Evolutionary conservation across 37 sponge, comb jelly and placozoan species (phyloP), one percentile per base, ranked within the genome.

Genomic region (Ephydatia muelleri): DNA sequence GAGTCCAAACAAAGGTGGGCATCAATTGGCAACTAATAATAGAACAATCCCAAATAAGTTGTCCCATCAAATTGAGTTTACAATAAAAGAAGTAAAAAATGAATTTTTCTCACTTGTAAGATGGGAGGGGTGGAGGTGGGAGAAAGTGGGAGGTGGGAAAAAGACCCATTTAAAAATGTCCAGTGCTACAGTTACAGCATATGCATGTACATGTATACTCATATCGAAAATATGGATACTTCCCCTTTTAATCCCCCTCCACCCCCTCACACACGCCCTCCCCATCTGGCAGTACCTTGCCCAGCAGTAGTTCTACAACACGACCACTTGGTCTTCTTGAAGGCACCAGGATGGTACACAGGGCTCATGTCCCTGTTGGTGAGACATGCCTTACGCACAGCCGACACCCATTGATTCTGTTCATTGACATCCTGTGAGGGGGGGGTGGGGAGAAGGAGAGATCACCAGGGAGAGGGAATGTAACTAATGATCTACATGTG

Each of bases 371-470:
- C 83, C 64, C 93, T 88, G 81, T 98, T 98, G 49, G 81, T 67
- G 57, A 93, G 89, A 76, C 99, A 98, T 5, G 93, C 92, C 87
- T 98, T 98, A 35, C 96, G 72, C n/a, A 98, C 87, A 29, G 91
- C 92, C 0, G 99, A 98, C 75, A 98, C 91, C 99, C 99, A 98
- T 57, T 84, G 76, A 32, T 92, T 92, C 91, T 92, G 93, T 49
- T 98, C 96, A 70, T 98, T 98, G 64, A 98, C 91, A 89, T 96
- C 90, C 94, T 96, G 39, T 38, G 65, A 49, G 0, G 35, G 75
- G 9, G 31, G 75, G 66, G 21, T 14, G 66, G 66, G 19, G 21
- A 65, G 66, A 22, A 29, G 29, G 5, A 68, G 27, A 12, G 66
- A 28, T 31, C 5, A 32, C 2, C 23, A 33, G 23, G 8, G 36